phyloP scores from a whole-genome alignment of 1,140 invertebrate species.

The Bombus cullumanus region DNA sequence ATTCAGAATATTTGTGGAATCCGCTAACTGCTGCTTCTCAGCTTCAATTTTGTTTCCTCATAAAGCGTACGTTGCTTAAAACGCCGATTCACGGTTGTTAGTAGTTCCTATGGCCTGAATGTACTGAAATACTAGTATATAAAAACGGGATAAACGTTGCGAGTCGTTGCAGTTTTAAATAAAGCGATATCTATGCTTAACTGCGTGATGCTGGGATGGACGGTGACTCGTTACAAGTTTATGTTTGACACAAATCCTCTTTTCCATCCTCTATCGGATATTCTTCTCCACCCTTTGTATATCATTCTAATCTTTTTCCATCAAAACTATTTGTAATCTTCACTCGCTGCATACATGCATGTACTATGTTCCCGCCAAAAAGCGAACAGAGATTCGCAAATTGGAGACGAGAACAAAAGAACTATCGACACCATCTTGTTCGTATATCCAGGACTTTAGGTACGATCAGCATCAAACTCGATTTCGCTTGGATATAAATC shows the following conservation, averaged over 20 bases:
- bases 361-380: background rate
- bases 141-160: background rate
- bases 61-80: too few relatives aligned
- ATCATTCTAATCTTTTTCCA: background rate
- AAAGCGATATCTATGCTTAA: background rate
- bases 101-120: background rate
- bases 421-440: background rate
- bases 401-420: too few relatives aligned
- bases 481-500: slow-evolving; percentile 75
- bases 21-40: too few relatives aligned
- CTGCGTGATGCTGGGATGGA: background rate
- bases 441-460: slow-evolving; percentile 49
- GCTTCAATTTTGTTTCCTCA: background rate
- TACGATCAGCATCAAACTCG: slow-evolving; percentile 73
- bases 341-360: too few relatives aligned
- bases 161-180: background rate
- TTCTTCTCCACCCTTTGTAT: background rate
- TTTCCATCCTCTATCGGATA: background rate
- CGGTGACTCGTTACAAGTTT: background rate
- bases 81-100: background rate
- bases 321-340: background rate
- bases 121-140: too few relatives aligned
- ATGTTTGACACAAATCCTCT: background rate
- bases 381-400: background rate
- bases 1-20: slow-evolving; percentile 18